A percentile compares a stretch with the other conserved stretches of the same genome.
These are phyloP conservation scores for Pristionchus mayeri DNA, from an alignment of 2,888 invertebrate species.

Conservation along the genomic window DNA sequence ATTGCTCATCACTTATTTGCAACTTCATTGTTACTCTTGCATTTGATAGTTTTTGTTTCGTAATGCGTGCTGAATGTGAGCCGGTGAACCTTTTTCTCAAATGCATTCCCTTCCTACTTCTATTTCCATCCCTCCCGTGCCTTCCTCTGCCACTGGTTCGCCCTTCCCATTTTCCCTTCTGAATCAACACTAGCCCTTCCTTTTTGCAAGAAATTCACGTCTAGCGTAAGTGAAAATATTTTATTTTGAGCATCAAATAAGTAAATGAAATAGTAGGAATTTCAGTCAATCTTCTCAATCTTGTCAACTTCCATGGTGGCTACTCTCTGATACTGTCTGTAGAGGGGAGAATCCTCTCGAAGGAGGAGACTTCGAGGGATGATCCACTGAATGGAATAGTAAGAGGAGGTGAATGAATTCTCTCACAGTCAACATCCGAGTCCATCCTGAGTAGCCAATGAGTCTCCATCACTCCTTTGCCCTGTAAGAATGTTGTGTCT, in stretches of 20 bases:
- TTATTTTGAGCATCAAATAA: not conserved
- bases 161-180: not conserved
- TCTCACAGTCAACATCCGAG: not conserved
- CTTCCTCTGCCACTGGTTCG: not conserved
- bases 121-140: not conserved
- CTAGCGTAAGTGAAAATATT: not conserved
- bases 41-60: not conserved
- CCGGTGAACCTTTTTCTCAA: not conserved
- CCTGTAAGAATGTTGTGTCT: conserved; percentile 52
- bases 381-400: conserved; percentile 1
- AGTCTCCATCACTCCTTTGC: conserved; percentile 68
- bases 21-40: not conserved
- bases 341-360: not conserved
- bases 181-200: not conserved
- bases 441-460: conserved; percentile 60
- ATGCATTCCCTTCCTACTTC: not conserved
- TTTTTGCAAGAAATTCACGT: not conserved
- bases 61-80: not conserved
- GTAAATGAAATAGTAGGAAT: not conserved
- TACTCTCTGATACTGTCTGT: conserved; percentile 28
- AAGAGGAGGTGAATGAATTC: not conserved
- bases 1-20: not conserved
- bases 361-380: not conserved
- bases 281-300: not conserved
- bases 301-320: not conserved